Percentiles rank a stretch among this genome's conserved stretches.
Conservation (phyloP, 92 coral and sea anemone species). For the Desmophyllum pertusum region DNA sequence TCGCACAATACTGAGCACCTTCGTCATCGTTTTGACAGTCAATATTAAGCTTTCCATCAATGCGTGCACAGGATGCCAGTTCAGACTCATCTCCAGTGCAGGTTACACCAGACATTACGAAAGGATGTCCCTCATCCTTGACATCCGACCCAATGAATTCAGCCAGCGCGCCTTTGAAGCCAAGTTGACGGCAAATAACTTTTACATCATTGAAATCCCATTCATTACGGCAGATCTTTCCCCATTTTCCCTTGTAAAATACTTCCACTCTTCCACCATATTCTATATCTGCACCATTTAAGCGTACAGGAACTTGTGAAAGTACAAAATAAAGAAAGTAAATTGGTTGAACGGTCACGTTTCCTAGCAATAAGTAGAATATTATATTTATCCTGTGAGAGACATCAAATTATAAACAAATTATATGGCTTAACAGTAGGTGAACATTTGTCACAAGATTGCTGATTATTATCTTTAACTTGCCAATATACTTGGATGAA, state of each 20-base stretch:
- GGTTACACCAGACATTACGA: background rate
- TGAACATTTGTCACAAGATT: no score
- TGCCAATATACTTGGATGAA: no score
- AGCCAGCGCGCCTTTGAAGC: background rate
- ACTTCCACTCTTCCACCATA: slow-evolving; percentile 2
- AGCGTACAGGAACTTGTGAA: background rate
- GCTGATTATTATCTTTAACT: no score
- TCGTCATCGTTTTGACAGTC: no score
- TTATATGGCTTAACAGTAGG: no score
- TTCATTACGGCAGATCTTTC: background rate
- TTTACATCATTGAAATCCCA: background rate
- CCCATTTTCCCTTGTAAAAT: background rate
- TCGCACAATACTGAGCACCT: no score
- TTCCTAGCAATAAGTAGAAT: no score
- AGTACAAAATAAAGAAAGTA: background rate
- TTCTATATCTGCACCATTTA: background rate
- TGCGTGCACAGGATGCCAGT: background rate
- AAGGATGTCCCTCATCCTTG: background rate
- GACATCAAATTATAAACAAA: no score
- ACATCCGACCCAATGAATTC: background rate
- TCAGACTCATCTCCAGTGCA: background rate
- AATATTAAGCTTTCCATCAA: background rate
- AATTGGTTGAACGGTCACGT: no score
- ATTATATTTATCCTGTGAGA: no score
- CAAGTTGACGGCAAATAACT: background rate